phyloP scores from a whole-genome alignment of 2,888 invertebrate genomes.

The Lepidochitona cinerea region DNA sequence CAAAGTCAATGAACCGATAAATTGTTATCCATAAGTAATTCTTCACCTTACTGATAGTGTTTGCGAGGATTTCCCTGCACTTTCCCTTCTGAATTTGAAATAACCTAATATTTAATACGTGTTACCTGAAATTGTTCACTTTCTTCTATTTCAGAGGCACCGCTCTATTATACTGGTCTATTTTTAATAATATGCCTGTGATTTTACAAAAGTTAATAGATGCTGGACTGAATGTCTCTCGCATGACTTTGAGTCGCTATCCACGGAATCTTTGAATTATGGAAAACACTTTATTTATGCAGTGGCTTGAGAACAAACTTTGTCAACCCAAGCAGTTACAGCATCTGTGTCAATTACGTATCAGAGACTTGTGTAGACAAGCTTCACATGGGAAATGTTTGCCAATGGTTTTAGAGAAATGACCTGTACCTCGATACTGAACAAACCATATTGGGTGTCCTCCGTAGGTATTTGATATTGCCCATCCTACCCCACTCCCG shows the following conservation, averaged over 20 bases:
- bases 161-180: conserved; percentile 50
- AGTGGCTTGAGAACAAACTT: conserved; percentile 32
- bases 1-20: too few relatives aligned
- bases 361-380: conserved; percentile 18
- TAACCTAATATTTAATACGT: too few relatives aligned
- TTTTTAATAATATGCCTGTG: conserved; percentile 41
- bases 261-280: conserved; percentile 46
- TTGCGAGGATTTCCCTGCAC: too few relatives aligned
- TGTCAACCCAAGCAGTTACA: conserved; percentile 31
- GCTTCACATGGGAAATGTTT: neutral
- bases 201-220: conserved; percentile 37
- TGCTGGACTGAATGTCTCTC: conserved; percentile 36
- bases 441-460: too few relatives aligned
- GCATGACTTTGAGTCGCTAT: conserved; percentile 30
- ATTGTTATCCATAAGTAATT: too few relatives aligned
- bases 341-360: conserved; percentile 22
- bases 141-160: conserved; percentile 38
- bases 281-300: conserved; percentile 30
- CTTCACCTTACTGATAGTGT: too few relatives aligned
- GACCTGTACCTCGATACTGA: conserved; percentile 5
- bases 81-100: too few relatives aligned
- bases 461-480: too few relatives aligned
- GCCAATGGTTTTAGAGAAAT: neutral
- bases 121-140: too few relatives aligned
- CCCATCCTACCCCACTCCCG: too few relatives aligned